Evolutionary conservation across 1,140 invertebrate species (phyloP).

Genomic region (Paraescarpia echinospica): DNA sequence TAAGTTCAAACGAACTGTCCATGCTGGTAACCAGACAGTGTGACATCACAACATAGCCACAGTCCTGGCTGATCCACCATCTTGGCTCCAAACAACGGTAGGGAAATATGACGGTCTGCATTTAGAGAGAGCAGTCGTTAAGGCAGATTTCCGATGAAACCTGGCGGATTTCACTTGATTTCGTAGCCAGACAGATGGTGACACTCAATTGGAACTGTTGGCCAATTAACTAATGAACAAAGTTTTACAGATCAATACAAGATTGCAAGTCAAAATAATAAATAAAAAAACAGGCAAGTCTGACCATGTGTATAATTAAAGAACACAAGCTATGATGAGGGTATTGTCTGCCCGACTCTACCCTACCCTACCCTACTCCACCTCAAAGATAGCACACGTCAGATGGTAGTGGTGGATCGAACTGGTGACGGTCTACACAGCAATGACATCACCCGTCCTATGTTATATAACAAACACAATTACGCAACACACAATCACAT

Average conservation of each 20-base stretch:
- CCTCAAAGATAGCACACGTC: not conserved
- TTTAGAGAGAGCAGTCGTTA: too few relatives aligned
- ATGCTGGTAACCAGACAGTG: not conserved
- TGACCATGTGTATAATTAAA: not conserved
- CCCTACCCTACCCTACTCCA: not conserved
- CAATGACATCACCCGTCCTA: not conserved
- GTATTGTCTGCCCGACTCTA: not conserved
- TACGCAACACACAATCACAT: not conserved
- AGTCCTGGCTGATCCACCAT: not conserved
- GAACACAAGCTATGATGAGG: not conserved
- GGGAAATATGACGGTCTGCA: not conserved
- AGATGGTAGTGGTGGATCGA: not conserved
- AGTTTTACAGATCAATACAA: too few relatives aligned
- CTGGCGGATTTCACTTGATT: too few relatives aligned
- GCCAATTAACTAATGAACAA: too few relatives aligned
- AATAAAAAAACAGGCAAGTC: too few relatives aligned
- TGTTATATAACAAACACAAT: not conserved
- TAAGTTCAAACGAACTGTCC: not conserved
- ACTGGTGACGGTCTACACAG: too few relatives aligned
- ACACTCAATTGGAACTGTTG: too few relatives aligned
- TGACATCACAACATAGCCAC: not conserved
- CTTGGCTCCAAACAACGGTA: not conserved
- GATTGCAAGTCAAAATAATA: too few relatives aligned
- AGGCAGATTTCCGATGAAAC: too few relatives aligned
- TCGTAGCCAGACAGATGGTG: too few relatives aligned